Percentiles rank a stretch among this genome's conserved stretches.
Conservation (phyloP, 2,888 invertebrate species). For the Myopa testacea region DNA sequence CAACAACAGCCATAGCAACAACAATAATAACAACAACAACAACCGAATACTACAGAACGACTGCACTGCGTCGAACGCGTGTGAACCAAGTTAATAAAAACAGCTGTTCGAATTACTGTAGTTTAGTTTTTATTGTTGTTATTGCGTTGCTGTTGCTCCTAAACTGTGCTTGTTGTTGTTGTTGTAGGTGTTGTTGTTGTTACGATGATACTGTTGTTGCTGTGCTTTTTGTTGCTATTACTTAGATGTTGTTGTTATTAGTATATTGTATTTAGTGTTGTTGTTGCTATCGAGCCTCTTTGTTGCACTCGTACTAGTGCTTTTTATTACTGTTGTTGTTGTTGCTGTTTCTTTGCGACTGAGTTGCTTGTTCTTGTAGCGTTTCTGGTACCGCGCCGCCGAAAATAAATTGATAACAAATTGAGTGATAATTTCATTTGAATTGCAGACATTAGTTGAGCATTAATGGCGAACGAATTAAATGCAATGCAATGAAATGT, state of each 20-base stretch:
- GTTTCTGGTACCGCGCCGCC: too few species aligned
- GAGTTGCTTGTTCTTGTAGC: background rate
- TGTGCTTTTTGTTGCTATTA: background rate
- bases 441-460: too few species aligned
- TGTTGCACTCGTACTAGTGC: too few species aligned
- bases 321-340: background rate
- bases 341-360: background rate
- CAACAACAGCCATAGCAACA: background rate
- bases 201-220: slow-evolving; percentile 1
- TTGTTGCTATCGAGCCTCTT: slow-evolving; percentile 5
- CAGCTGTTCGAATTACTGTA: slow-evolving; percentile 8
- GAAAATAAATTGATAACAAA: too few species aligned
- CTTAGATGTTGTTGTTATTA: too few species aligned
- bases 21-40: background rate
- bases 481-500: too few species aligned
- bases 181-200: background rate
- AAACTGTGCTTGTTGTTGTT: background rate
- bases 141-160: background rate
- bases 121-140: background rate
- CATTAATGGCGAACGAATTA: too few species aligned
- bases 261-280: background rate
- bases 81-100: slow-evolving; percentile 25
- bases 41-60: too few species aligned
- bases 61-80: background rate
- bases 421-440: too few species aligned